Conservation (phyloP, 2,797 vertebrate species). For the Meriones psammophilus region DNA sequence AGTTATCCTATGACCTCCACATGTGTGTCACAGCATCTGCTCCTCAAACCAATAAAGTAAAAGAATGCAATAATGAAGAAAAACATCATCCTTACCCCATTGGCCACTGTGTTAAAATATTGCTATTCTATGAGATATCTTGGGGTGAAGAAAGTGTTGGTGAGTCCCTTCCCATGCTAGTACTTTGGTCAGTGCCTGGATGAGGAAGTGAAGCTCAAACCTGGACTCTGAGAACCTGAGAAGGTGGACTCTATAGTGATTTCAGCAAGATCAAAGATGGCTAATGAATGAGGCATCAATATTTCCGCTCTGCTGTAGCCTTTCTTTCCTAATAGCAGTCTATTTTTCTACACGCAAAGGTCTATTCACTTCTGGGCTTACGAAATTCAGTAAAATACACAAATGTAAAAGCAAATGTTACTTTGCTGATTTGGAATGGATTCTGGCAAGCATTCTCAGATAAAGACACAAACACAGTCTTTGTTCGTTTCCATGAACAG, state of each 20-base stretch:
- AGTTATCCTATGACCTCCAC: background rate
- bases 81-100: background rate
- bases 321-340: background rate
- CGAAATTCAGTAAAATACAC: conserved; percentile 64
- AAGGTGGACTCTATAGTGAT: background rate
- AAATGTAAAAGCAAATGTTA: conserved; percentile 59
- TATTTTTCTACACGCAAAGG: conserved; percentile 44
- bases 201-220: background rate
- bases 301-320: background rate
- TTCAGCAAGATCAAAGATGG: background rate
- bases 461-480: conserved; percentile 71
- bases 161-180: background rate
- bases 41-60: background rate
- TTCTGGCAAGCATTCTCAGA: conserved; percentile 57
- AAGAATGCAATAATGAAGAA: background rate
- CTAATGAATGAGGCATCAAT: conserved; percentile 33
- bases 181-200: background rate
- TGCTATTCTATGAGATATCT: background rate
- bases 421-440: conserved; percentile 46
- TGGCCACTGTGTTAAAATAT: conserved; percentile 45
- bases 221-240: background rate
- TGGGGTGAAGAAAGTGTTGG: background rate
- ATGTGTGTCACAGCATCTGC: background rate
- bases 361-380: conserved; percentile 51
- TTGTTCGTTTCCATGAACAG: conserved; percentile 54